Conservation (phyloP, 2,797 vertebrate genomes). For the Perodicticus potto region DNA sequence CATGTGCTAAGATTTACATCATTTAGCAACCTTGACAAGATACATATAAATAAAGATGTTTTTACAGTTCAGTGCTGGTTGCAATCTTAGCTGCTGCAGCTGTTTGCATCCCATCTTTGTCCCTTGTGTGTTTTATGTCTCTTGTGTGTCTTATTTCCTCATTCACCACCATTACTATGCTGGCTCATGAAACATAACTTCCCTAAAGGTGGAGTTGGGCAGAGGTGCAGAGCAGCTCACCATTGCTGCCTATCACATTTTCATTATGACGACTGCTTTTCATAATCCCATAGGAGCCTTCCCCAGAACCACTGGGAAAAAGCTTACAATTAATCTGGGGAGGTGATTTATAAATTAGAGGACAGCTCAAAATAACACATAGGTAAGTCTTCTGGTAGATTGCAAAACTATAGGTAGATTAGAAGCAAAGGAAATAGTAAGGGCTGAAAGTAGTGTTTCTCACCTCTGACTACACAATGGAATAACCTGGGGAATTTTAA, state of each 20-base stretch:
- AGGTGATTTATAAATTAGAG: not conserved
- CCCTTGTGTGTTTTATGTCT: too few relatives aligned
- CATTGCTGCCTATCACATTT: not conserved
- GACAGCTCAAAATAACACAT: not conserved
- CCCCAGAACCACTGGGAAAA: not conserved
- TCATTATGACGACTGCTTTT: not conserved
- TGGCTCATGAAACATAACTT: not conserved
- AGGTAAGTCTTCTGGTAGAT: not conserved
- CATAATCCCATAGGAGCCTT: not conserved
- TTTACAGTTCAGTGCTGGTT: too few relatives aligned
- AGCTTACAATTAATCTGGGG: not conserved
- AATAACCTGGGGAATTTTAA: not conserved
- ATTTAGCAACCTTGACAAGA: too few relatives aligned
- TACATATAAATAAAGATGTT: too few relatives aligned
- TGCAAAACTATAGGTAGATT: not conserved
- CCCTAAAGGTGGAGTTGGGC: not conserved
- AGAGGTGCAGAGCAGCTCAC: not conserved
- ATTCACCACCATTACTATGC: too few relatives aligned
- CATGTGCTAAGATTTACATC: too few relatives aligned
- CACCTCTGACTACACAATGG: not conserved
- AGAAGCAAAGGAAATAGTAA: not conserved
- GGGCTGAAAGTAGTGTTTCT: not conserved
- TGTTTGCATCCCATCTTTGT: too few relatives aligned
- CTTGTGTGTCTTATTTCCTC: too few relatives aligned
- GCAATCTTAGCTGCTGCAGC: too few relatives aligned